Base-by-base conservation (phyloP, 1,140 invertebrate genomes). In the Alviniconcha marisindica region DNA sequence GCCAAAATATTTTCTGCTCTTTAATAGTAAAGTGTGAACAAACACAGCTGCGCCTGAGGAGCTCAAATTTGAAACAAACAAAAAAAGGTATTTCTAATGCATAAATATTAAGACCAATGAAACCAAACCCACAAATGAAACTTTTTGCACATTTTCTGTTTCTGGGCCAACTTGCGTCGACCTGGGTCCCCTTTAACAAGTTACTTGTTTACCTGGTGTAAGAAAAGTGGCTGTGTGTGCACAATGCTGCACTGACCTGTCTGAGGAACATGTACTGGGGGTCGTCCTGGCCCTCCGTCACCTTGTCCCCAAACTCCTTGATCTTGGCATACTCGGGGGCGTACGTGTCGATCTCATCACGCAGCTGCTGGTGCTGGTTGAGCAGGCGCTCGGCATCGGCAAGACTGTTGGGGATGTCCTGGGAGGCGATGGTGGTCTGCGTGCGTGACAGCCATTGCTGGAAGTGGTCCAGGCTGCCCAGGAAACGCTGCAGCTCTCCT, bases 241-340 rank as follows among this genome's bases (percentile, higher is more conserved):
- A 60, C 5, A 14, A n/a, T 5, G 24, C 56, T 4, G 28, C 21
- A 15, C 73, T 60, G 79, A 92, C 93, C 90, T 99, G 98, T 77
- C 97, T 95, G 88, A 99, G 94, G 96, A 99, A 99, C 98, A 99
- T 99, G 94, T 99, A 99, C 93, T 99, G 98, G 79, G 98, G 98
- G 94, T 99, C 99, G 66, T 90, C 88, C 86, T 95, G 94, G 73
- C 91, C 97, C 82, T 96, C 96, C 76, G 97, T 98, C 79, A 99
- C 95, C 89, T 97, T 96, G 90, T 99, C 98, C 76, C 99, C 99
- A 92, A 99, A 99, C 88, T 99, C 98, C 96, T 99, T 99, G 98
- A 99, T 99, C 94, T 98, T 98, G 86, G 96, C 93, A 92, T 99
- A 99, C 92, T 99, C 99, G 87, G 99, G 97, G 71, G 96, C 98